Conservation (phyloP, 2,888 invertebrate genomes). For the Matsumyia berberina region DNA sequence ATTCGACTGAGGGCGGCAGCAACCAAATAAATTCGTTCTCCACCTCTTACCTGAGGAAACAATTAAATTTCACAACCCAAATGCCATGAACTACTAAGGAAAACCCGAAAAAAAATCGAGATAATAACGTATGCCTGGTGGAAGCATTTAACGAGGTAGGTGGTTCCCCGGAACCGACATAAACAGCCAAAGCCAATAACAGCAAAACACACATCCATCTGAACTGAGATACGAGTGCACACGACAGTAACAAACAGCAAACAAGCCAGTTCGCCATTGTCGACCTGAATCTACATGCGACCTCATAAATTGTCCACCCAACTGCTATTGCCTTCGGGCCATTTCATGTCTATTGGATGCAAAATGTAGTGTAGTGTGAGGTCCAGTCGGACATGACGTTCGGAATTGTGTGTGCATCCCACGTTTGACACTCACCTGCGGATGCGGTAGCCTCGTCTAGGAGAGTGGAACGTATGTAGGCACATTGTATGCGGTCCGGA, state of each 20-base stretch:
- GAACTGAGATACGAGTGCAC: constrained; percentile 15
- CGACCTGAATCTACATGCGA: constrained; percentile 65
- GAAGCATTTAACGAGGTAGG: constrained; percentile 32
- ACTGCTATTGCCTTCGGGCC: constrained; percentile 37
- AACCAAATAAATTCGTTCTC: constrained; percentile 2
- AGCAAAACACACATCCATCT: constrained; percentile 37
- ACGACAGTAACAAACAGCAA: constrained; percentile 46
- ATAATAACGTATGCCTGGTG: background rate
- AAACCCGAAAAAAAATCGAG: constrained; percentile 7
- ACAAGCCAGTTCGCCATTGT: constrained; percentile 34
- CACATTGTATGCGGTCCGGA: constrained; percentile 29
- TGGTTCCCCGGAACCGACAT: constrained; percentile 43
- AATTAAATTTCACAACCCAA: constrained; percentile 36
- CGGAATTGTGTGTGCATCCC: constrained; percentile 62
- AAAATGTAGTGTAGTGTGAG: constrained; percentile 13
- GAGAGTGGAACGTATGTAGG: constrained; percentile 16
- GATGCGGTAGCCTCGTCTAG: constrained; percentile 66
- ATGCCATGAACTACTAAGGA: constrained; percentile 28
- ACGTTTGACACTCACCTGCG: constrained; percentile 68
- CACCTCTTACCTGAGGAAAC: constrained; percentile 12
- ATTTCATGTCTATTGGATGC: background rate
- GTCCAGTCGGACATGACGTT: constrained; percentile 52
- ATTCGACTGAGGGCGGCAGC: background rate
- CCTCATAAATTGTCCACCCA: constrained; percentile 57
- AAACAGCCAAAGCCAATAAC: constrained; percentile 34